Base-by-base conservation (phyloP, 1,140 invertebrate genomes). In the Ceratina japonica region DNA sequence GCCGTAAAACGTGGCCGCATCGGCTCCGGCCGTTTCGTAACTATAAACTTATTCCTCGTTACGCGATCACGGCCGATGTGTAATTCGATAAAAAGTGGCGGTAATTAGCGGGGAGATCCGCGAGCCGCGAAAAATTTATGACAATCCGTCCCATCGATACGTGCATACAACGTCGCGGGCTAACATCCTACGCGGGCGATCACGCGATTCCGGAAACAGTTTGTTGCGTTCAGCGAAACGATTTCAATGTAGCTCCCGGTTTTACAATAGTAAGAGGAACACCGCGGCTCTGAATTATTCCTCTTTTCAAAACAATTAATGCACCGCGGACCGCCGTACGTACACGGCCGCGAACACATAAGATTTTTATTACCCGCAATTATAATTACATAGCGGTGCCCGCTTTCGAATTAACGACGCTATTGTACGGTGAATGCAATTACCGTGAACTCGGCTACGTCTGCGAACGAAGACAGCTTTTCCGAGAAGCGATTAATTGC, bases 51-150 rank as follows among this genome's bases (percentile, higher is more conserved):
- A 44, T 52, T 51, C 56, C 44, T 76, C 64, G 65, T 69, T 76
- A 75, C 64, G 74, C 74, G 54, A 75, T 59, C 74, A 44, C 20
- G 74, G 31, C 16, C 44, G 75, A 31, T 70, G 37, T 44, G 37
- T 44, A 61, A 51, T 71, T 71, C 62, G 66, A 77, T 70, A 24
- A 77, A 71, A 44, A 70, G 20, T 70, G 49, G 27, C 16, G 49
- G 49, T 62, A 77, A 77, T 77, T 77, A 77, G 49, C 56, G 56
- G 58, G 52, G 54, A 70, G 58, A 49, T 44, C 18, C 52, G 56
- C 56, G 22, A 76, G 65, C 56, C 56, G 44, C 15, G 65, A 1
- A 27, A n/a, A 77, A 71, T 77, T 77, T 54, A 31, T n/a, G 52
- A 56, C 24, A 37, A 70, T 31, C 51, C 52, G 18, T 31, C 10